Evolutionary conservation across 2,888 invertebrate species (phyloP).

Genomic region (Geotrupes spiniger): DNA sequence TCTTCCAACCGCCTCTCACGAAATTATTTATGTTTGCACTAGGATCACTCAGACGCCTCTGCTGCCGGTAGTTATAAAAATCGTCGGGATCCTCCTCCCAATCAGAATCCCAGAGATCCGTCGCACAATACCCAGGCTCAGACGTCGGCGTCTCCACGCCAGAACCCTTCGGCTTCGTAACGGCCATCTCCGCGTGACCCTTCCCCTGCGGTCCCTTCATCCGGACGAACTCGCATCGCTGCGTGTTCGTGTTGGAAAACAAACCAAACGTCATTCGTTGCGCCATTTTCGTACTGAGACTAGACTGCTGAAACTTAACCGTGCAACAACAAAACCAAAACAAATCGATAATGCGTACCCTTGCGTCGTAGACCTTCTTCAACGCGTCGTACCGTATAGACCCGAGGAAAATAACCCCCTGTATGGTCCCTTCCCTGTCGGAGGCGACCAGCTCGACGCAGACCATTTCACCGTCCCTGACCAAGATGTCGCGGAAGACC

Average conservation of each 20-base stretch:
- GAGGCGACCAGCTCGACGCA: slow-evolving; percentile 96
- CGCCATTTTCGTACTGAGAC: slow-evolving; percentile 89
- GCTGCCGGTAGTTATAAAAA: slow-evolving; percentile 70
- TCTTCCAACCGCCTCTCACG: slow-evolving; percentile 78
- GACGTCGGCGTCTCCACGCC: slow-evolving; percentile 94
- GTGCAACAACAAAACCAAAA: too few species aligned
- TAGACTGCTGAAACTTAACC: slow-evolving; percentile 68
- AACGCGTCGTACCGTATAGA: slow-evolving; percentile 97
- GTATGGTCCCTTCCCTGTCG: slow-evolving; percentile 80
- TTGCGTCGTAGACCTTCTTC: slow-evolving; percentile 92
- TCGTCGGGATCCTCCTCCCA: slow-evolving; percentile 88
- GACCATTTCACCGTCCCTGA: slow-evolving; percentile 97
- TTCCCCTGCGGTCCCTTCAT: slow-evolving; percentile 98
- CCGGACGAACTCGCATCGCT: slow-evolving; percentile 94
- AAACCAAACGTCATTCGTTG: slow-evolving; percentile 94
- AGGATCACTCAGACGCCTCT: slow-evolving; percentile 88
- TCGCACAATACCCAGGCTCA: slow-evolving; percentile 79
- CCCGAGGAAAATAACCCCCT: slow-evolving; percentile 94
- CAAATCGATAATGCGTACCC: slow-evolving; percentile 60
- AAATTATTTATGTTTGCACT: slow-evolving; percentile 86
- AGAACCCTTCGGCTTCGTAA: slow-evolving; percentile 86
- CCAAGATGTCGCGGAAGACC: slow-evolving; percentile 96
- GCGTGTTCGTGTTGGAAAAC: slow-evolving; percentile 70
- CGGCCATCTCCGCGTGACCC: slow-evolving; percentile 97
- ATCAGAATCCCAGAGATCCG: slow-evolving; percentile 86